phyloP scores from a whole-genome alignment of 1,140 invertebrate species.

The Sycobia sp. region DNA sequence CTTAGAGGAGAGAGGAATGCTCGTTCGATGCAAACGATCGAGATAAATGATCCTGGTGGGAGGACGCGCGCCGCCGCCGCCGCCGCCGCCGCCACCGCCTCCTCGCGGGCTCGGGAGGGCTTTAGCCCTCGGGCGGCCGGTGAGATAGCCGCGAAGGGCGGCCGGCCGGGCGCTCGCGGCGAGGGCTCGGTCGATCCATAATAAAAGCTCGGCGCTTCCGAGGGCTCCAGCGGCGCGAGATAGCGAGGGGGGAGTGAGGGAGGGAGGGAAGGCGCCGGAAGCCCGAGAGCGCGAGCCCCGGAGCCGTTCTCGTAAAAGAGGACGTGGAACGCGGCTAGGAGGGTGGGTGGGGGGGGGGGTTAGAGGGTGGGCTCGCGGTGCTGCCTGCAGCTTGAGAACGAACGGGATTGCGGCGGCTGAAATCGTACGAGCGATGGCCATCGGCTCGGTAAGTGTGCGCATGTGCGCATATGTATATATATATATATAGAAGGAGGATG shows the following conservation, averaged over 20 bases:
- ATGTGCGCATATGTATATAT: no score
- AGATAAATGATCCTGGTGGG: slow-evolving; percentile 52
- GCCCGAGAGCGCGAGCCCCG: background rate
- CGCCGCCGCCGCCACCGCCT: no score
- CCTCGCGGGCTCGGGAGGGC: no score
- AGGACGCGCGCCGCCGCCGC: background rate
- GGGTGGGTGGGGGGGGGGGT: no score
- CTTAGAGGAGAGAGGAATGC: slow-evolving; percentile 5
- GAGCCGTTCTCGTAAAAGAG: slow-evolving; percentile 57
- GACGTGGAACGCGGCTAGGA: no score
- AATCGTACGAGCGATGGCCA: slow-evolving; percentile 51
- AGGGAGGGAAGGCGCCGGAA: background rate
- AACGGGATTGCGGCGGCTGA: slow-evolving; percentile 60
- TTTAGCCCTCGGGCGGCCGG: no score
- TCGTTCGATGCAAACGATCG: slow-evolving; percentile 55
- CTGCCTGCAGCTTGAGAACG: slow-evolving; percentile 60
- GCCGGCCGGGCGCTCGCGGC: background rate
- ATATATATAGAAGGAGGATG: slow-evolving; percentile 7
- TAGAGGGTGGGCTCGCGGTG: slow-evolving; percentile 28
- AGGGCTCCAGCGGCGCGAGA: background rate
- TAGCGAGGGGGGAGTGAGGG: no score
- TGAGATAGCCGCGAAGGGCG: no score
- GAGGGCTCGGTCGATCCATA: slow-evolving; percentile 24
- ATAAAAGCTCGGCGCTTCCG: slow-evolving; percentile 25
- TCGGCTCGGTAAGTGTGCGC: no score